A percentile compares a stretch with the other conserved stretches of the same genome.
These are phyloP conservation scores for Rhagoletis pomonella DNA, from an alignment of 1,140 invertebrate species.

Conservation along the genomic window DNA sequence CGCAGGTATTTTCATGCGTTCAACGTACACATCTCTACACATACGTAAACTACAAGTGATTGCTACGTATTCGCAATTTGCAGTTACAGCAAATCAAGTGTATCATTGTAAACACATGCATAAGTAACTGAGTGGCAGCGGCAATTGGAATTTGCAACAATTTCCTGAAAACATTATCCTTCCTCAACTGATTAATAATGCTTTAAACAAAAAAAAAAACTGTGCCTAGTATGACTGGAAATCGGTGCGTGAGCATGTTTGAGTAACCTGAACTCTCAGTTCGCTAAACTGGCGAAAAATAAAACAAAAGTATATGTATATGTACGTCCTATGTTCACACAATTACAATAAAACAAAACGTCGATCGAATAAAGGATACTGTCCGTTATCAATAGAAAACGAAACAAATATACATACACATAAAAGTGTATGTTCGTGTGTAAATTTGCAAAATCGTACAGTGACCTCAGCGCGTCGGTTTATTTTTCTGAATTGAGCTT, in stretches of 20 bases:
- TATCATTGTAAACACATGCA: neutral
- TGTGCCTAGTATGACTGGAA: neutral
- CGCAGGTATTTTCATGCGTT: neutral
- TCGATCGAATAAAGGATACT: neutral
- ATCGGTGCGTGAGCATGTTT: neutral
- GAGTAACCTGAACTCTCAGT: neutral
- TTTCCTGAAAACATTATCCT: slow-evolving; percentile 13
- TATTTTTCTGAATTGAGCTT: no score
- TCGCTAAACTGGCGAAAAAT: neutral
- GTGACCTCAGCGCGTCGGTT: neutral
- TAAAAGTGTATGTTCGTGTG: neutral
- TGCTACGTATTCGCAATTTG: slow-evolving; percentile 7
- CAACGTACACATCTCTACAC: neutral
- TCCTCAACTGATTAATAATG: slow-evolving; percentile 41
- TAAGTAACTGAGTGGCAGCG: slow-evolving; percentile 2
- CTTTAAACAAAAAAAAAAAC: neutral
- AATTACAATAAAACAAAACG: slow-evolving; percentile 24
- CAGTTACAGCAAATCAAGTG: slow-evolving; percentile 40
- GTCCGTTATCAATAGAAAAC: neutral
- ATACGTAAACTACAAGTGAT: neutral
- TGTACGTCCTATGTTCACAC: neutral
- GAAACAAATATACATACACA: neutral
- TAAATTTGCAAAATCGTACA: neutral
- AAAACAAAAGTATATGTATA: neutral
- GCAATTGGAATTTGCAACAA: slow-evolving; percentile 40